Evolutionary conservation across 2,113 vertebrate species (phyloP), one percentile per base, ranked within the genome.

Genomic region (Dicerorhinus sumatrensis): DNA sequence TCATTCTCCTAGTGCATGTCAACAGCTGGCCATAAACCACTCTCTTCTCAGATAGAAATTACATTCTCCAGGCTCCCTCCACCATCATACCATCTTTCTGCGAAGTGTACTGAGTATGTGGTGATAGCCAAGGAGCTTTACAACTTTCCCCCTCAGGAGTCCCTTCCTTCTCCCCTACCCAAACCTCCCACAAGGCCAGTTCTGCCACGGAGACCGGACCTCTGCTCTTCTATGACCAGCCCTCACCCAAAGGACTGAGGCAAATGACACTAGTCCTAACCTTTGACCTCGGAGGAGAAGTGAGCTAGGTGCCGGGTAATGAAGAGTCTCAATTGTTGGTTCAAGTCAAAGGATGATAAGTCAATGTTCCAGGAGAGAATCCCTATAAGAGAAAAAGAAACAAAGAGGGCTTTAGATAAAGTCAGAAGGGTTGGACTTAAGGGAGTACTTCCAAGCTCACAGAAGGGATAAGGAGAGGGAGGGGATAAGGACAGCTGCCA

Each of bases 211-310:
- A 95, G 85, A 51, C 23, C 87, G 51, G 42, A 92, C 39, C 51
- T 63, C 73, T 67, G 60, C 73, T 75, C 65, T 70, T 96, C 83
- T 31, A 54, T 90, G 69, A 95, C 51, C 94, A 94, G 54, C 96
- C 62, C 51, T 91, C 82, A 92, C 84, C 95, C 85, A 95, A 81
- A 97, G 39, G 36, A 97, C 27, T 62, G 86, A 97, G 70, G 97
- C 54, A 96, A 97, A 97, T 83, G 46, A 88, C 27, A 75, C 39
- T 93, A 65, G 51, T 96, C 84, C 99, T 99, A 98, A 99, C 99
- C 99, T 99, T 99, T 99, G 98, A 99, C 99, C 97, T 99, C 99
- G 86, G 99, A 99, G 8, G 99, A 99, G 98, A 99, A 99, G 88
- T 99, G 99, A 70, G 99, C 99, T 31, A 99, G 99, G 94, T 99